Conservation (phyloP, 2,797 vertebrate genomes). For the Poecilia velifera region DNA sequence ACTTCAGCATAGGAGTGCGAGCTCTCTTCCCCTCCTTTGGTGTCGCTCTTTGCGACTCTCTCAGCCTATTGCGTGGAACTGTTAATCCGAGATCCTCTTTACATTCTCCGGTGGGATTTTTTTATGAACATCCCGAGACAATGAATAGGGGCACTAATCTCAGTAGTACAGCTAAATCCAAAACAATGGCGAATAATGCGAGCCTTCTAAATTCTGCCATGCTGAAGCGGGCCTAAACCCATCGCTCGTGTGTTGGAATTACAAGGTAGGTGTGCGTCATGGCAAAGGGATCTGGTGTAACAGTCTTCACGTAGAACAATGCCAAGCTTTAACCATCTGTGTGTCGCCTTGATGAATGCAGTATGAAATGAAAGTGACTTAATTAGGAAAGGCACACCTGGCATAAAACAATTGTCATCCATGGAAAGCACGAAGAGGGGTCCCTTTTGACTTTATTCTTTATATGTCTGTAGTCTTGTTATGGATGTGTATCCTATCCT, state of each 20-base stretch:
- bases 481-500: slow-evolving; percentile 20
- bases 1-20: slow-evolving; percentile 52
- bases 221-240: slow-evolving; percentile 82
- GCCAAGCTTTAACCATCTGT: slow-evolving; percentile 72
- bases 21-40: slow-evolving; percentile 36
- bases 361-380: slow-evolving; percentile 72
- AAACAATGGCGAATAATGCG: slow-evolving; percentile 83
- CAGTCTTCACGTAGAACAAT: slow-evolving; percentile 78
- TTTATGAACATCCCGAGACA: slow-evolving; percentile 85
- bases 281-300: slow-evolving; percentile 78
- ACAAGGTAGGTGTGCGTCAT: slow-evolving; percentile 78
- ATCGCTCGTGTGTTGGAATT: slow-evolving; percentile 81
- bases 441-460: slow-evolving; percentile 51
- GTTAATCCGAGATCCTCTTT: slow-evolving; percentile 87
- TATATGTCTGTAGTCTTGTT: slow-evolving; percentile 37
- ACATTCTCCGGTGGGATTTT: slow-evolving; percentile 81
- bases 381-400: slow-evolving; percentile 76
- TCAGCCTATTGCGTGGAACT: slow-evolving; percentile 73
- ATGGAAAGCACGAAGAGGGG: slow-evolving; percentile 60
- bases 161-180: slow-evolving; percentile 85
- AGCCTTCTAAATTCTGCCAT: slow-evolving; percentile 77
- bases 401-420: slow-evolving; percentile 68
- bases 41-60: slow-evolving; percentile 42
- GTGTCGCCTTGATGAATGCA: slow-evolving; percentile 66
- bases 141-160: slow-evolving; percentile 84